Evolutionary conservation across 2,113 vertebrate genomes (phyloP), one percentile per base, ranked within the genome.

Genomic region (Psilopogon haemacephalus): DNA sequence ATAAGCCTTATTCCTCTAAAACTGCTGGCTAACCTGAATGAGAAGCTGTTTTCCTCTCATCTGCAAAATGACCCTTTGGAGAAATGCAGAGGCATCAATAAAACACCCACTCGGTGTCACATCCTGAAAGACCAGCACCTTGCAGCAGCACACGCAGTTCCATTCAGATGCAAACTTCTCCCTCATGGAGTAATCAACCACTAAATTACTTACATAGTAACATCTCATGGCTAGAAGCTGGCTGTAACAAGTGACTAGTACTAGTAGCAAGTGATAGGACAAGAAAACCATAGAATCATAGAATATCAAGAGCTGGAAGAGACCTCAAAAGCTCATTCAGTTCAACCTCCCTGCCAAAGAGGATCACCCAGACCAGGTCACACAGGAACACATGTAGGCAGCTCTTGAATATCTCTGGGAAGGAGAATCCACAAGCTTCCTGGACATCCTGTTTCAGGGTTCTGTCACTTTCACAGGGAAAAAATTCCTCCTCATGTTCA

Each of bases 1-100:
- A 11, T 23, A 38, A 88, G 69, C 75, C n/a, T 93, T 77, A 83
- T n/a, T 88, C 79, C 65, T 71, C 42, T 26, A 85, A 80, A 95
- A 89, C 21, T 1, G 4, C 60, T 60, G 59, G 50, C 68, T 79
- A 92, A 79, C 71, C 56, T 56, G 60, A 84, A 74, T 5, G 48
- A 74, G 78, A 50, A 88, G 58, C 52, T 84, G 37, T 30, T 95
- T 90, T 73, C 62, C 50, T 73, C 32, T 80, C 48, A 42, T 30
- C 78, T 93, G 33, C 74, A 77, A 70, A 84, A 85, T 5, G 7
- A 73, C 32, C 60, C 55, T 37, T 89, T 5, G 30, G 74, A 83
- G 77, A 37, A 85, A 55, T 0, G 21, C 50, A 84, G 70, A 44
- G 30, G 32, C 78, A 85, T 46, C 58, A n/a, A 58, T 52, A 67